Base-by-base conservation (phyloP, 23 tunicate species). In the Phallusia fumigata region DNA sequence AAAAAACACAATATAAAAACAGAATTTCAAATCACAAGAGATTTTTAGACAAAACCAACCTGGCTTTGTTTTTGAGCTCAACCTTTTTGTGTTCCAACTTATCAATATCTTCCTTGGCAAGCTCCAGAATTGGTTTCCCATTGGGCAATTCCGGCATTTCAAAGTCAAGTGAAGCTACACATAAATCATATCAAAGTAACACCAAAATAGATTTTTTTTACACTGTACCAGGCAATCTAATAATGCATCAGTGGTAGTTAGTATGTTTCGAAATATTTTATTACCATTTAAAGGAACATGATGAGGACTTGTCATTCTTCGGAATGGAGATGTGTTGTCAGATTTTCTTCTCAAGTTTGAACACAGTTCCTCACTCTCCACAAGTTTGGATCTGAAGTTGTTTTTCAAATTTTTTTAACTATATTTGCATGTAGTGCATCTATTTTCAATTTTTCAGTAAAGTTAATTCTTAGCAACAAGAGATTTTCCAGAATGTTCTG, bases 351-450 rank as follows among this genome's bases (percentile, higher is more conserved):
- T 74, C 47, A 94, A 44, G 35, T 64, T 85, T 35, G 90, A 92
- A 49, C 94, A 89, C 85, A 94, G 44, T 18, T 88, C 79, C 45
- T 94, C 94, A 80, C 98, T 94, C 76, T 94, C 98, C 30, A 89
- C 44, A 53, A 88, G 74, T 76, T 94, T 94, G 19, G 90, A 81
- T 33, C 94, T 94, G 24, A 36, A 40, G 47, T 40, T 40, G 10
- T 40, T n/a, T n/a, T 5, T 3, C 47, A 40, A 40, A 3, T 40
- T 40, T 40, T 40, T 40, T 40, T 40, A 5, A 40, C 8, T 40
- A 3, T 40, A 3, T 40, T 40, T 3, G 47, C 10, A 40, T 10
- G 5, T 40, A 40, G 10, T n/a, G n/a, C n/a, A n/a, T n/a, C n/a
- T n/a, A n/a, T n/a, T n/a, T n/a, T n/a, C n/a, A n/a, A n/a, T n/a